Base-by-base conservation (phyloP, 2,888 invertebrate species). In the Heteropelma amictum region DNA sequence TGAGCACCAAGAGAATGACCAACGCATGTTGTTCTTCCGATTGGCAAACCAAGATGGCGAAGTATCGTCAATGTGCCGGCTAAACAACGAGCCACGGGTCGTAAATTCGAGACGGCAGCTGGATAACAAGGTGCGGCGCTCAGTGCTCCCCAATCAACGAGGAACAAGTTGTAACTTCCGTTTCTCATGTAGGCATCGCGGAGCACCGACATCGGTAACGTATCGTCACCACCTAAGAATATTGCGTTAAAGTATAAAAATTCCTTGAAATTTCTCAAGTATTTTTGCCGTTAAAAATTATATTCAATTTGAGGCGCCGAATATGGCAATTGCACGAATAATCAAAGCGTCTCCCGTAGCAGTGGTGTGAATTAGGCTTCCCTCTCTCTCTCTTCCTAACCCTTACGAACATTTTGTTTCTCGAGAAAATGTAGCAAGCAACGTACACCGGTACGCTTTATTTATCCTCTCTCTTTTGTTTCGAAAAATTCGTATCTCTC, bases 1-100 rank as follows among this genome's bases (percentile, higher is more conserved):
- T 95, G 95, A 0, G 95, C 94, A 0, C 95, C 95, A 40, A 94
- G 89, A 3, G 94, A 94, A 89, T 95, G 95, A 0, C 95, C 95
- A 1, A 95, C 93, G 85, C 95, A 95, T 0, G 93, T 94, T 35
- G 94, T 92, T 45, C 91, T 89, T 77, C 92, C 92, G 2, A 94
- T 93, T 60, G 92, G 90, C 45, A 94, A 89, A 0, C 95, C 95
- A 2, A 93, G 91, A 74, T 92, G 90, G 23, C 95, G 90, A 56
- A 95, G 89, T 2, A 90, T 90, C 3, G 91, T 92, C 42, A 95
- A 87, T 2, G 93, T 91, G 17, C 92, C 92, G 0, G 94, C 94
- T 0, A 93, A 91, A 84, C 95, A 95, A 67, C 92, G 91, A 0
- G 94, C 94, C 3, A 93, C 94, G 0, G 94, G 92, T 64, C 92